phyloP scores from a whole-genome alignment of 2,113 vertebrate genomes.

The Hippoglossus stenolepis region DNA sequence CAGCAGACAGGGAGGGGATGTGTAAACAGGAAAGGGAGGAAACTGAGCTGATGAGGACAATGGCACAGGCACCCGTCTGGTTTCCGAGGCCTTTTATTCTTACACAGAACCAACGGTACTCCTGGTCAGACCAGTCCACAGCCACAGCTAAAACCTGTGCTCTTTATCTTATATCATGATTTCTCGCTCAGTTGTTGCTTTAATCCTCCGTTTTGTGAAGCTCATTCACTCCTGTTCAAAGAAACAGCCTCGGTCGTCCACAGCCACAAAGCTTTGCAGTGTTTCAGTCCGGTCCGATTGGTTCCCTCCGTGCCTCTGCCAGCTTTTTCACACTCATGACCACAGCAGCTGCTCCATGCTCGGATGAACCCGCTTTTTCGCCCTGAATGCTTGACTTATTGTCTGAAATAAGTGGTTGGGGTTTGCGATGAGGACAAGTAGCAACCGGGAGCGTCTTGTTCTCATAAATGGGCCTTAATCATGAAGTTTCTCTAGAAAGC shows the following conservation, averaged over 20 bases:
- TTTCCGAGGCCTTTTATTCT: conserved; percentile 36
- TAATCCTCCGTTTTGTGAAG: conserved; percentile 9
- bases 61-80: conserved; percentile 54
- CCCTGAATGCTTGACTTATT: conserved; percentile 35
- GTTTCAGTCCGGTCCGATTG: conserved; percentile 28
- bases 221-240: conserved; percentile 10
- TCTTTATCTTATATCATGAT: background rate
- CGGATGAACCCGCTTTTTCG: background rate
- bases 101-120: conserved; percentile 5
- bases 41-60: conserved; percentile 65
- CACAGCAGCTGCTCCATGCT: conserved; percentile 47
- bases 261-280: conserved; percentile 16
- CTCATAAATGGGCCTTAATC: conserved; percentile 4
- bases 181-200: background rate
- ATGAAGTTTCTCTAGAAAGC: conserved; percentile 16
- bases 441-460: conserved; percentile 5
- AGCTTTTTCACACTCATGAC: conserved; percentile 30
- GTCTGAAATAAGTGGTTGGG: conserved; percentile 4
- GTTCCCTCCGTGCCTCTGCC: conserved; percentile 19
- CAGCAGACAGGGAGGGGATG: conserved; percentile 53
- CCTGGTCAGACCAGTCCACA: conserved; percentile 15
- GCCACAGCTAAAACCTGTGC: background rate
- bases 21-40: conserved; percentile 75
- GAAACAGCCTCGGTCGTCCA: background rate
- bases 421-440: background rate